Percentiles rank a stretch among this genome's conserved stretches.
These are phyloP conservation scores for Cherax quadricarinatus DNA, from an alignment of 1,140 invertebrate species.

Conservation along the genomic window DNA sequence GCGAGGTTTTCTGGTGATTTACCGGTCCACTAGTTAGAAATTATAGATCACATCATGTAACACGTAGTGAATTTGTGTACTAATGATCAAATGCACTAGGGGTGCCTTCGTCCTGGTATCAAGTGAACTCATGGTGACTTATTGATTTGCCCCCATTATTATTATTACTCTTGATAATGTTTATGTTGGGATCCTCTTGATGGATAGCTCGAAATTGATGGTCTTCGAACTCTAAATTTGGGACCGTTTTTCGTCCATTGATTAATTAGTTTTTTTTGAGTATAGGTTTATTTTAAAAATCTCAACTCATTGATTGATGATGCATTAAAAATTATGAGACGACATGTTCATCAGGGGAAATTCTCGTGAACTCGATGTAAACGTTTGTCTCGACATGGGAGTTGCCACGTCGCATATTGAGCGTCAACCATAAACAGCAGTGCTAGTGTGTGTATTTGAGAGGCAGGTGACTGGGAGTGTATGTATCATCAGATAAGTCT, in stretches of 20 bases:
- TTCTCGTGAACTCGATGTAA: slow-evolving; percentile 37
- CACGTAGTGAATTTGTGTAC: not conserved
- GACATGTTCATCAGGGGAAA: slow-evolving; percentile 26
- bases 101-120: not conserved
- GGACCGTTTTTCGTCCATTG: not conserved
- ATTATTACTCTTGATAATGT: slow-evolving; percentile 19
- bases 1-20: not conserved
- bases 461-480: not conserved
- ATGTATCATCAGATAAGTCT: not conserved
- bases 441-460: not conserved
- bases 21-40: too few relatives aligned
- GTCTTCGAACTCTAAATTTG: not conserved
- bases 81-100: not conserved
- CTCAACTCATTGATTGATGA: not conserved
- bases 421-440: not conserved
- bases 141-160: slow-evolving; percentile 30
- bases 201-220: slow-evolving; percentile 22
- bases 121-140: slow-evolving; percentile 26
- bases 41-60: too few relatives aligned
- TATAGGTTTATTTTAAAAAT: not conserved
- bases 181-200: not conserved
- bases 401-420: slow-evolving; percentile 24
- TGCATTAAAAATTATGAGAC: slow-evolving; percentile 34
- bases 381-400: slow-evolving; percentile 11
- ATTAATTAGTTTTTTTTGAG: slow-evolving; percentile 14